These are phyloP conservation scores for Campylomormyrus numenius DNA, from an alignment of 2,113 vertebrate species.

Conservation along the genomic window DNA sequence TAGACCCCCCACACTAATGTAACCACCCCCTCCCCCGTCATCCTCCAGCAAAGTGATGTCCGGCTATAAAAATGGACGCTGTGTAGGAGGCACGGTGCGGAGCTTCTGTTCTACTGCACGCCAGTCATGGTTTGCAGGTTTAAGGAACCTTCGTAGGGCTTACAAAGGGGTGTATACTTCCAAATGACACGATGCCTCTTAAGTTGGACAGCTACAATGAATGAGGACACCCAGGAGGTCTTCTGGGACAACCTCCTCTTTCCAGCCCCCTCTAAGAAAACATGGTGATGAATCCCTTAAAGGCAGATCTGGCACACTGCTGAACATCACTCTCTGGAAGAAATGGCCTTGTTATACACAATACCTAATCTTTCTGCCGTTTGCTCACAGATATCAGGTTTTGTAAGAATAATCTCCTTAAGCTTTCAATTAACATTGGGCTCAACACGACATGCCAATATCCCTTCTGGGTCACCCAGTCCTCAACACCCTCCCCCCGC, in stretches of 20 bases:
- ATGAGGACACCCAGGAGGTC: neutral
- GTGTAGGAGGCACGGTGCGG: slow-evolving; percentile 26
- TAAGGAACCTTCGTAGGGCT: slow-evolving; percentile 46
- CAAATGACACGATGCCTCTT: slow-evolving; percentile 30
- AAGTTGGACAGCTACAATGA: slow-evolving; percentile 14
- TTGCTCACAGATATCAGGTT: slow-evolving; percentile 31
- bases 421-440: slow-evolving; percentile 27
- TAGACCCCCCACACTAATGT: slow-evolving; percentile 17
- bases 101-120: slow-evolving; percentile 31
- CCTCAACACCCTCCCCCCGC: neutral
- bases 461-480: neutral
- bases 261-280: neutral
- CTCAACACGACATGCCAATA: neutral
- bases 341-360: slow-evolving; percentile 27
- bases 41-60: slow-evolving; percentile 21
- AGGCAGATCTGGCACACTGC: neutral
- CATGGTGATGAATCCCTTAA: neutral
- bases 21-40: neutral
- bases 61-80: slow-evolving; percentile 12
- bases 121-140: slow-evolving; percentile 51
- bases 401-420: slow-evolving; percentile 39
- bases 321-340: slow-evolving; percentile 17
- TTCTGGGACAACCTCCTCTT: neutral
- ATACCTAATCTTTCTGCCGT: slow-evolving; percentile 37
- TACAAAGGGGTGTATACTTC: slow-evolving; percentile 25